Base-by-base conservation (phyloP, 2,113 vertebrate genomes). In the Nansenia antarctica region DNA sequence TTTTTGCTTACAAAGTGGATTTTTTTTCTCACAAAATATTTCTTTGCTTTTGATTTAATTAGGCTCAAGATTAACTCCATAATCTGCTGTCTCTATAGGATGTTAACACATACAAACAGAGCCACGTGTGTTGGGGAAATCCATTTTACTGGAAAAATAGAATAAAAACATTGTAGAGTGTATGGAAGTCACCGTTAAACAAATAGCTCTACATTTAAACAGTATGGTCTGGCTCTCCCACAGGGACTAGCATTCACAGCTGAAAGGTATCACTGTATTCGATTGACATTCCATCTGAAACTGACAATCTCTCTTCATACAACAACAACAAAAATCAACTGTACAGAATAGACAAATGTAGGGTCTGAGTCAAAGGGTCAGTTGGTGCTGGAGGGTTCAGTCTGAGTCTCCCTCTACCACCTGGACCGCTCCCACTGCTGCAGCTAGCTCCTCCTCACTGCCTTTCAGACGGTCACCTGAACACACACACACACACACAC, bases 391-490 rank as follows among this genome's bases (percentile, higher is more conserved):
- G 29, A 31, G 14, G 55, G 27, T 11, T 98, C 90, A 99, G 61
- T 99, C 96, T 0, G 95, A 98, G 73, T 98, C 96, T 0, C 84
- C 91, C 0, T 94, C 87, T 1, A 94, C 93, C 55, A 82, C 86
- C 67, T 85, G 87, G 0, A 90, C 80, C 0, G 93, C 92, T 59
- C 88, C 92, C 0, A 98, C 94, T 0, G 88, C 95, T 0, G 63
- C 83, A 0, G 95, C 95, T 86, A 98, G 76, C 76, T 92, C 94
- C 52, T 91, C 93, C 79, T 97, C 96, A 32, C 94, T 95, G 82
- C 96, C 96, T 53, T 89, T 93, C 67, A 99, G 79, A 31, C 96
- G 88, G 70, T 99, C 97, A 5, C 97, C 97, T 99, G 90, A 1
- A 26, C 1, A 45, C 39, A 78, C 0, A 30, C 62, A 74, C 12